Evolutionary conservation across 2,113 vertebrate genomes (phyloP).

Genomic region (Oryzias woworae): DNA sequence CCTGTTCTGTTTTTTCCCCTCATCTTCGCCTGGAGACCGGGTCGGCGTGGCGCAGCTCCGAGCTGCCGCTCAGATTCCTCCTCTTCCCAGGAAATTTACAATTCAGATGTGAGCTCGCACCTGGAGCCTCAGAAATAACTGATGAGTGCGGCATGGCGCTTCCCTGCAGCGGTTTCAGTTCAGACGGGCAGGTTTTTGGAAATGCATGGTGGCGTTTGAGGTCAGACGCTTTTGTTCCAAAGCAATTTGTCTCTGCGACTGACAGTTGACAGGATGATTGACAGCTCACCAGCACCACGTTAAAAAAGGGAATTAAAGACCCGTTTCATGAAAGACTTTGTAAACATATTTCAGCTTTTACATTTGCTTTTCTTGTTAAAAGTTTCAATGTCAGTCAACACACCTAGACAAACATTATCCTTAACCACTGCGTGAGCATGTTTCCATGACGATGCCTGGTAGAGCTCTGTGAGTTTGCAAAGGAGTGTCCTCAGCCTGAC

Average conservation of each 20-base stretch:
- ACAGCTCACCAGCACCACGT: slow-evolving; percentile 9
- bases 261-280: slow-evolving; percentile 5
- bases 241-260: not conserved
- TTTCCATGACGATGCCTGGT: too few species aligned
- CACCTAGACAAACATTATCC: too few species aligned
- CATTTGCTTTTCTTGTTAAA: slow-evolving; percentile 8
- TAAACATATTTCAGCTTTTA: not conserved
- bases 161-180: not conserved
- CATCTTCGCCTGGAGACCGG: slow-evolving; percentile 8
- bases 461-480: too few species aligned
- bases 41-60: not conserved
- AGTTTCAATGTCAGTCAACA: not conserved
- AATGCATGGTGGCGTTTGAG: not conserved
- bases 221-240: slow-evolving; percentile 7
- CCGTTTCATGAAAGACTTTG: not conserved
- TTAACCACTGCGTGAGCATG: too few species aligned
- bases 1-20: slow-evolving; percentile 14
- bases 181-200: slow-evolving; percentile 1
- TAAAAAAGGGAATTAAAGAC: not conserved
- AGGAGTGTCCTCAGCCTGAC: too few species aligned
- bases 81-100: slow-evolving; percentile 31
- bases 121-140: slow-evolving; percentile 22
- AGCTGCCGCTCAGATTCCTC: slow-evolving; percentile 5
- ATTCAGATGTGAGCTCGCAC: slow-evolving; percentile 35
- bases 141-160: slow-evolving; percentile 7